phyloP scores from a whole-genome alignment of 2,888 invertebrate species.

The Capitulum mitella region DNA sequence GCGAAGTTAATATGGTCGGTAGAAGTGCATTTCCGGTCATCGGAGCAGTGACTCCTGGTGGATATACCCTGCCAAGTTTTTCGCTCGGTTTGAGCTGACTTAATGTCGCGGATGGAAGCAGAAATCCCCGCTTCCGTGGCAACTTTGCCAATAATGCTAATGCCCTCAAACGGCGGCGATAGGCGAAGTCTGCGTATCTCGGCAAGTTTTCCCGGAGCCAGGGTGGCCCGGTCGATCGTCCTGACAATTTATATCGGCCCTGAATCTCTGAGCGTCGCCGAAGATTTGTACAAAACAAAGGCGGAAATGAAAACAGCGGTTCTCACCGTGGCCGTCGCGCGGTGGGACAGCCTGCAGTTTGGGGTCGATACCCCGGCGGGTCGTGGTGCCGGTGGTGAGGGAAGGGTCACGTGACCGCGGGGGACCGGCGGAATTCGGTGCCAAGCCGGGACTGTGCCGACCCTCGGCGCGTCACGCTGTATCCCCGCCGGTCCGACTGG shows the following conservation, averaged over 20 bases:
- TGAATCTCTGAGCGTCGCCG: neutral
- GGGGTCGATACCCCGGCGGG: too few relatives aligned
- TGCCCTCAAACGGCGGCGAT: neutral
- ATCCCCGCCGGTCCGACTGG: too few relatives aligned
- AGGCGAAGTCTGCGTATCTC: neutral
- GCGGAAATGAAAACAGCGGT: neutral
- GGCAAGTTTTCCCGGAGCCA: neutral
- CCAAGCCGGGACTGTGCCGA: too few relatives aligned
- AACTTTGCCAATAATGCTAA: conserved; percentile 9
- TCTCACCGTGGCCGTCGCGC: neutral
- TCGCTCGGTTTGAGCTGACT: neutral
- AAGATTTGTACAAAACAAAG: neutral
- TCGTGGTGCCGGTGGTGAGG: too few relatives aligned
- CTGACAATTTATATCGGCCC: neutral
- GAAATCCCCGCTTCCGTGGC: neutral
- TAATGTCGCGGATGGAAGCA: neutral
- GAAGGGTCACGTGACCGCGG: too few relatives aligned
- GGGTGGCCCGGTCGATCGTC: neutral
- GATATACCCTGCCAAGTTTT: too few relatives aligned
- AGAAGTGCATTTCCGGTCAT: too few relatives aligned
- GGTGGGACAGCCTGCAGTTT: too few relatives aligned
- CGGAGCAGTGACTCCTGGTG: too few relatives aligned
- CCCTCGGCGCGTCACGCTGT: too few relatives aligned
- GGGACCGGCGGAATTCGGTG: too few relatives aligned
- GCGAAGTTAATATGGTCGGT: too few relatives aligned